Conservation (phyloP, 2,113 vertebrate genomes). For the Corvus cornix region DNA sequence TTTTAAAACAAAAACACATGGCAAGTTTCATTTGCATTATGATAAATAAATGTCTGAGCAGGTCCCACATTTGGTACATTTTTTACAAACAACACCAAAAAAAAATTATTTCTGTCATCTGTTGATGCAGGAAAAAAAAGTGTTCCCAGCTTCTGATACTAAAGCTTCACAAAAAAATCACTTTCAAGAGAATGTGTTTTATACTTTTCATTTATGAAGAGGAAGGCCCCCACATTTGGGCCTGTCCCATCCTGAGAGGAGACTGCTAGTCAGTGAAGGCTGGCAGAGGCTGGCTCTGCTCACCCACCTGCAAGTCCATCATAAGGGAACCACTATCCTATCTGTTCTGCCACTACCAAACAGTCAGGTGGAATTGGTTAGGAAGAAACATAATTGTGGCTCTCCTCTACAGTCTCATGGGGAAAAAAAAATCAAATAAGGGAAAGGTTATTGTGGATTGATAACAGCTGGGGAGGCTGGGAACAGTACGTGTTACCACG, state of each 20-base stretch:
- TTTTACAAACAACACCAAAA: background rate
- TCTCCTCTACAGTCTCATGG: background rate
- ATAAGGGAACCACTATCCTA: accelerated
- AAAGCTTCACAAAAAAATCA: background rate
- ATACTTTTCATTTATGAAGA: background rate
- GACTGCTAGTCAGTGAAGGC: background rate
- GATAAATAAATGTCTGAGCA: background rate
- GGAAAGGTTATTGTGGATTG: slow-evolving; percentile 43
- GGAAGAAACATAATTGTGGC: background rate
- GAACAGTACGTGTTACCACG: background rate
- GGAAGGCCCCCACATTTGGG: accelerated
- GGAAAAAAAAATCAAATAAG: background rate
- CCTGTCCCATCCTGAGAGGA: background rate
- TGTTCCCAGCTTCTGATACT: background rate
- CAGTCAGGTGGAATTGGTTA: background rate
- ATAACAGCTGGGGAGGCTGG: slow-evolving; percentile 39
- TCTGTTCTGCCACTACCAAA: accelerated
- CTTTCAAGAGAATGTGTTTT: background rate
- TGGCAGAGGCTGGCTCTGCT: background rate
- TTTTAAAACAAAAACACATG: background rate
- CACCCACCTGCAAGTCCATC: accelerated
- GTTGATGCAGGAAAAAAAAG: background rate
- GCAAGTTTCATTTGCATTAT: background rate
- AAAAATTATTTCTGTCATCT: background rate
- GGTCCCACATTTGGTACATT: background rate